Conservation (phyloP, 2,888 invertebrate species). For the Drosophila conformis region DNA sequence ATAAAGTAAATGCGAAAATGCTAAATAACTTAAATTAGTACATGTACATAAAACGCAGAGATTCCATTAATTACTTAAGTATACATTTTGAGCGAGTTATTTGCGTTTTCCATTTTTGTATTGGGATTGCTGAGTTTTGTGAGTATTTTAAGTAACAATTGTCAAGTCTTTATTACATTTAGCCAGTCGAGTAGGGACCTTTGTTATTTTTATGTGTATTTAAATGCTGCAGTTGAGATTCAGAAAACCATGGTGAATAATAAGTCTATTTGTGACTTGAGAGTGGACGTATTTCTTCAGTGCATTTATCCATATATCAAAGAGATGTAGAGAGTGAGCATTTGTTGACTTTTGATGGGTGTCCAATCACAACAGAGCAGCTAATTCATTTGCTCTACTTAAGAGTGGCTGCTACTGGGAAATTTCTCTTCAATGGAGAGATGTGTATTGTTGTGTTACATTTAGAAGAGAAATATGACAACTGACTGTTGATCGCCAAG, state of each 20-base stretch:
- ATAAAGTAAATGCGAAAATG: slow-evolving; percentile 23
- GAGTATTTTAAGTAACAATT: slow-evolving; percentile 74
- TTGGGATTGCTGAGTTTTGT: slow-evolving; percentile 38
- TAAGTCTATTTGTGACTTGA: slow-evolving; percentile 29
- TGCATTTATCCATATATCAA: slow-evolving; percentile 10
- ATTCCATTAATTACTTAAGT: slow-evolving; percentile 22
- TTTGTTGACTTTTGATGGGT: not conserved
- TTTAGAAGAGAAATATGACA: not conserved
- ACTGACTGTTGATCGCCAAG: slow-evolving; percentile 1
- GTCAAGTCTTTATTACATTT: slow-evolving; percentile 63
- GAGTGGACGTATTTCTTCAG: slow-evolving; percentile 45
- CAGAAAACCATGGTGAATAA: slow-evolving; percentile 34
- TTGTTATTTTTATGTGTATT: slow-evolving; percentile 8
- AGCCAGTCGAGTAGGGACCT: slow-evolving; percentile 37
- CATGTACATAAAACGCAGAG: slow-evolving; percentile 39
- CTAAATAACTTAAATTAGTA: slow-evolving; percentile 34
- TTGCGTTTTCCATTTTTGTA: slow-evolving; percentile 26
- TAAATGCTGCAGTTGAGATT: slow-evolving; percentile 41
- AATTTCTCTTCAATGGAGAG: not conserved
- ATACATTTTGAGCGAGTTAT: slow-evolving; percentile 45
- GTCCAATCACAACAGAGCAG: not conserved
- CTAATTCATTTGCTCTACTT: not conserved
- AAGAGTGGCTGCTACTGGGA: not conserved
- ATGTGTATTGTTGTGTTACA: not conserved
- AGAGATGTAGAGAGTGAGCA: not conserved